Evolutionary conservation across 2,113 vertebrate genomes (phyloP).

Genomic region (Tachysurus vachellii): DNA sequence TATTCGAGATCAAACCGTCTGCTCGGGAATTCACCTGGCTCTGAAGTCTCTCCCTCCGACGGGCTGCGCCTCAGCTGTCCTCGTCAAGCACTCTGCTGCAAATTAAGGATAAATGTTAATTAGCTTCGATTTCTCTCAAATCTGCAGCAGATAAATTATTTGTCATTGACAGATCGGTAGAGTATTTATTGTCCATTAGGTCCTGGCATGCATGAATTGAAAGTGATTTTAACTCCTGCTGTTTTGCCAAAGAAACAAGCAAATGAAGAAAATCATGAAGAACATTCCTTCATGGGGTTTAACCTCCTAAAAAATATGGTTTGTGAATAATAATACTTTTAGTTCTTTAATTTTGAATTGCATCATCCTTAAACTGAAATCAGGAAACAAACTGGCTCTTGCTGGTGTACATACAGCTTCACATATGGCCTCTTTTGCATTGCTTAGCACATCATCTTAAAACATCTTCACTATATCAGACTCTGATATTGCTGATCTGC

Average conservation of each 20-base stretch:
- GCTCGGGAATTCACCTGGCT: slow-evolving; percentile 66
- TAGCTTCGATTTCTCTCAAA: slow-evolving; percentile 53
- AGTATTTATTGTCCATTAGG: slow-evolving; percentile 45
- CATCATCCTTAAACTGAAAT: background rate
- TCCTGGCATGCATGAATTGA: slow-evolving; percentile 12
- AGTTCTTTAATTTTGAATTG: background rate
- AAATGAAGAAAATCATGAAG: background rate
- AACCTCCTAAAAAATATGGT: background rate
- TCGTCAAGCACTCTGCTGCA: slow-evolving; percentile 45
- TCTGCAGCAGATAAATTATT: slow-evolving; percentile 39
- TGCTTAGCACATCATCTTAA: background rate
- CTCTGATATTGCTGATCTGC: slow-evolving; percentile 30
- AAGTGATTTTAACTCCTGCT: slow-evolving; percentile 28
- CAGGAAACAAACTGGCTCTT: background rate
- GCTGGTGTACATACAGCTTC: background rate
- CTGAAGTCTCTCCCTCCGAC: slow-evolving; percentile 48
- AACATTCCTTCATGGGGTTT: background rate
- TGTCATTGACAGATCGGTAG: slow-evolving; percentile 40
- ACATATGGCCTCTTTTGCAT: background rate
- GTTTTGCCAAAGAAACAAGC: slow-evolving; percentile 34
- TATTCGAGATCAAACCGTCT: slow-evolving; percentile 74
- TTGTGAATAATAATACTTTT: background rate
- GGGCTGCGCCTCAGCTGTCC: slow-evolving; percentile 30
- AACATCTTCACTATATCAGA: background rate
- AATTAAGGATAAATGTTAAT: slow-evolving; percentile 61